Evolutionary conservation across 2,888 invertebrate genomes (phyloP).

Genomic region (Gastracanthus pulcherrimus): DNA sequence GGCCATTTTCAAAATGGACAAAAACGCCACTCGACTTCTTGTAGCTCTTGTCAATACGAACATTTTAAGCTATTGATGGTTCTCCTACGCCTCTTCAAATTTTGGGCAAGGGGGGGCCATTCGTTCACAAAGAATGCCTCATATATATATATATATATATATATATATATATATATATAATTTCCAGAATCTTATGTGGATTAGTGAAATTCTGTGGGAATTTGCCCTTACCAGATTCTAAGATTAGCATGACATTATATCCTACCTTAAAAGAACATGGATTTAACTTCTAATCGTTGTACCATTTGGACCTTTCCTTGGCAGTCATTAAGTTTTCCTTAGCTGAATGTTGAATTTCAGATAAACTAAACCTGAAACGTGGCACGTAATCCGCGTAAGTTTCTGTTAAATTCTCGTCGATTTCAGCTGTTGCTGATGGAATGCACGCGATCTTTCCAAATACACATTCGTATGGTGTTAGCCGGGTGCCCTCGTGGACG

Average conservation of each 20-base stretch:
- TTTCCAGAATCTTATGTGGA: too few species aligned
- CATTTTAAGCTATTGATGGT: too few species aligned
- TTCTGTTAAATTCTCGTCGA: background rate
- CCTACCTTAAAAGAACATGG: background rate
- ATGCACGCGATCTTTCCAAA: background rate
- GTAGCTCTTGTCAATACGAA: too few species aligned
- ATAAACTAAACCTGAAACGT: background rate
- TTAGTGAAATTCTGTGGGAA: too few species aligned
- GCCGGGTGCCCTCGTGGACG: background rate
- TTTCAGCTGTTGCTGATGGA: background rate
- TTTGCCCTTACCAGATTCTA: background rate
- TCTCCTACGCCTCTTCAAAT: too few species aligned
- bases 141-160: too few species aligned
- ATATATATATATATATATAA: too few species aligned
- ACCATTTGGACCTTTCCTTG: background rate
- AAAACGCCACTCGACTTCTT: too few species aligned
- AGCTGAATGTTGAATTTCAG: background rate
- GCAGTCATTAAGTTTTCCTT: background rate
- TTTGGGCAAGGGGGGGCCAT: too few species aligned
- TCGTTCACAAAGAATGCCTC: too few species aligned
- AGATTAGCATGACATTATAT: background rate
- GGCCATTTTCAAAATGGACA: too few species aligned
- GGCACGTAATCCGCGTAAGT: slow-evolving; percentile 9
- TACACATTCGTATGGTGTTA: background rate
- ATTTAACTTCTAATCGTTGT: background rate